Percentiles rank a stretch among this genome's conserved stretches.
Evolutionary conservation across 1,140 invertebrate genomes (phyloP).

Genomic region (Mamestra configurata): DNA sequence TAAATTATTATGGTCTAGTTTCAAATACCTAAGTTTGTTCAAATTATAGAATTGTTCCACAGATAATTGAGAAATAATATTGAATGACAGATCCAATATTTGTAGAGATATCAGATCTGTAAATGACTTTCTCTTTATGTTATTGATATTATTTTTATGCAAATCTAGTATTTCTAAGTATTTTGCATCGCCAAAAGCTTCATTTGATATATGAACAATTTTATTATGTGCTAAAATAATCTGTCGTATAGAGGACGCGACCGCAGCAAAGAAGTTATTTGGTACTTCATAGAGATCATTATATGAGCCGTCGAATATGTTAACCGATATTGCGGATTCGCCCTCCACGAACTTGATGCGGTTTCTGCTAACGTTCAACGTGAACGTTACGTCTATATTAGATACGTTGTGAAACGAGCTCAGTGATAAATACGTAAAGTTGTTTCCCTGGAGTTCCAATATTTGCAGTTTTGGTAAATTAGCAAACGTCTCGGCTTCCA

Average conservation of each 20-base stretch:
- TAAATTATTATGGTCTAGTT: slow-evolving; percentile 93
- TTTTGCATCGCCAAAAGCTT: slow-evolving; percentile 91
- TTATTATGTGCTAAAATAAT: slow-evolving; percentile 93
- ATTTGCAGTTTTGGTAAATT: slow-evolving; percentile 91
- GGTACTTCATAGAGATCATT: slow-evolving; percentile 91
- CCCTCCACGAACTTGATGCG: slow-evolving; percentile 89
- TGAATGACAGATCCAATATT: slow-evolving; percentile 93
- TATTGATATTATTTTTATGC: slow-evolving; percentile 92
- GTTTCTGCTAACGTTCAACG: slow-evolving; percentile 92
- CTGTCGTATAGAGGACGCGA: slow-evolving; percentile 90
- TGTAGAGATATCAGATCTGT: slow-evolving; percentile 92
- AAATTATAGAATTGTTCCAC: slow-evolving; percentile 95
- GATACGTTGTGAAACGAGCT: slow-evolving; percentile 91
- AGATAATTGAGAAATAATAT: slow-evolving; percentile 92
- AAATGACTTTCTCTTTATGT: slow-evolving; percentile 93
- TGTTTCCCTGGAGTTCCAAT: slow-evolving; percentile 92
- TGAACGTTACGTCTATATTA: slow-evolving; percentile 88
- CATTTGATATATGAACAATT: slow-evolving; percentile 91
- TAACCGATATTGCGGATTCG: slow-evolving; percentile 89
- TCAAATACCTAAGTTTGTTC: slow-evolving; percentile 92
- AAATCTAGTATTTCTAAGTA: slow-evolving; percentile 93
- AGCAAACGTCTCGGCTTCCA: slow-evolving; percentile 90
- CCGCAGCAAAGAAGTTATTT: slow-evolving; percentile 89
- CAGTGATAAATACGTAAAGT: slow-evolving; percentile 90
- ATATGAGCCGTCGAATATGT: slow-evolving; percentile 91